Base-by-base conservation (phyloP, 1,140 invertebrate genomes). In the Drosophila aff. region DNA sequence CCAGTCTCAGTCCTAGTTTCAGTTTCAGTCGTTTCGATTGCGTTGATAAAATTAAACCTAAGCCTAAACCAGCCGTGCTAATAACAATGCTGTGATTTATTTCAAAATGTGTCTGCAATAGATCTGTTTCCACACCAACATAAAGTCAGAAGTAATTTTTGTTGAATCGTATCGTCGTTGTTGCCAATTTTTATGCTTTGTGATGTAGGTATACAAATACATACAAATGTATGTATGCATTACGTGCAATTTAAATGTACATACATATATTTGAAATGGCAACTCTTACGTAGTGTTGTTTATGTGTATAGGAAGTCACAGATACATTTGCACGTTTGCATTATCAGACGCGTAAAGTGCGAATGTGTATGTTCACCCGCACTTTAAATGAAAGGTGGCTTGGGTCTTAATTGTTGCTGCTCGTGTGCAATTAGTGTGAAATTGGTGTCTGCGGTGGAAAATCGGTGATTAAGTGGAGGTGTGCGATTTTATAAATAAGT, bases 401-500 rank as follows among this genome's bases (percentile, higher is more conserved):
- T 75, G 46, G 50, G 73, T 50, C 65, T 73, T 58, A 18, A 71
- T 63, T 81, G 18, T 68, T 69, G 57, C 75, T 77, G 55, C 61
- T 52, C 52, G 50, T 76, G 65, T 63, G 75, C 50, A 55, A 46
- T 52, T 66, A 73, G 82, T 78, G 81, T 74, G 33, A 81, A 85
- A 74, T 81, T 68, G 40, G 43, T 55, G 58, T 71, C 47, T 69
- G 55, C 36, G 15, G 53, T 40, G 36, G 46, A 71, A 74, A 66
- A 57, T 68, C 33, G 16, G 69, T 79, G 59, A 79, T 83, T 80
- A 78, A 84, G 55, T 86, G 78, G 46, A 63, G 72, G 61, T 69
- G 81, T 74, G 71, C 79, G 71, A 85, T 77, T 68, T 81, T 47
- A 71, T 63, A 64, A 76, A 60, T 23, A 72, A 80, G 57, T 68